Percentiles rank a stretch among this genome's conserved stretches.
Conservation (phyloP, 2,113 vertebrate genomes). For the Coturnix japonica region DNA sequence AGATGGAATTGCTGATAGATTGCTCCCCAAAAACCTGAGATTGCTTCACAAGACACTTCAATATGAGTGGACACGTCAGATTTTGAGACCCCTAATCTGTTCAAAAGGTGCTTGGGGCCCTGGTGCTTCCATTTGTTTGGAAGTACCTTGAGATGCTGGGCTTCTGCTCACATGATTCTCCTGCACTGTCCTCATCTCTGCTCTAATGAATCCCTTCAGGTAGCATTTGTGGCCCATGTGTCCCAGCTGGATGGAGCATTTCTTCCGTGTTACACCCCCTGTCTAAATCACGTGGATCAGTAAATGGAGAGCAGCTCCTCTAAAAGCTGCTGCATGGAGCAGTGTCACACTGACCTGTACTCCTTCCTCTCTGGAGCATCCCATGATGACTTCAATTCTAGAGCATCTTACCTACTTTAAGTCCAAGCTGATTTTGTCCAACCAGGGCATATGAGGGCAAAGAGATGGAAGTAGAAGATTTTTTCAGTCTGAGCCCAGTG, state of each 20-base stretch:
- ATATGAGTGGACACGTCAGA: neutral
- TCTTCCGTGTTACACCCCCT: neutral
- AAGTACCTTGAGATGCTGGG: neutral
- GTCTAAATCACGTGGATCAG: neutral
- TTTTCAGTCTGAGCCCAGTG: neutral
- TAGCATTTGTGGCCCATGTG: neutral
- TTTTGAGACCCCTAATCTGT: neutral
- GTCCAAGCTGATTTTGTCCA: neutral
- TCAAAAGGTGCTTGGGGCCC: neutral
- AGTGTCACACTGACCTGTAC: slow-evolving; percentile 43
- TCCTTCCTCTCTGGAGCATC: neutral
- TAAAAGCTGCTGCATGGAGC: neutral
- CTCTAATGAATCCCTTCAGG: neutral
- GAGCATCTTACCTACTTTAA: slow-evolving; percentile 16
- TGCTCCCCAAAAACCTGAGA: neutral
- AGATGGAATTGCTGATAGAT: neutral
- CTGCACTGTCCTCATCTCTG: fast-evolving
- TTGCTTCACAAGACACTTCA: neutral
- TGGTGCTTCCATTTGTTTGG: neutral
- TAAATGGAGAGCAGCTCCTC: neutral
- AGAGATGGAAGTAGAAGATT: neutral
- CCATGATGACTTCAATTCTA: neutral
- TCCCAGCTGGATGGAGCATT: neutral
- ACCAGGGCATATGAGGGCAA: neutral
- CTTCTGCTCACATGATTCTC: neutral